Evolutionary conservation across 2,797 vertebrate genomes (phyloP).

Genomic region (Iguana delicatissima): DNA sequence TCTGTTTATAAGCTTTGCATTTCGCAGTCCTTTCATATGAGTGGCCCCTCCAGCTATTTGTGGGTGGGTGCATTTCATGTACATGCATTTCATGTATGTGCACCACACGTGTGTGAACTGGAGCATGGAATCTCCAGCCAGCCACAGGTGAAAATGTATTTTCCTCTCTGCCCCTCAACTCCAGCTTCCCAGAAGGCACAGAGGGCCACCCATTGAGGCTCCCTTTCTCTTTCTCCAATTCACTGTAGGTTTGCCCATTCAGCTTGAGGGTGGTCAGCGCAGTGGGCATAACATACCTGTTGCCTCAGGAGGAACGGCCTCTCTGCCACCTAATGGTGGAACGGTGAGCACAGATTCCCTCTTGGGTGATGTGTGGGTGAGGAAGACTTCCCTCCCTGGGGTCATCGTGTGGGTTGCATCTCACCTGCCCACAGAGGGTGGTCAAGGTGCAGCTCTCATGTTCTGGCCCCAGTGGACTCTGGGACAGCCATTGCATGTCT

Average conservation of each 20-base stretch:
- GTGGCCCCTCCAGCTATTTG: neutral
- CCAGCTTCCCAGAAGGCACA: neutral
- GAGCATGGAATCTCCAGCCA: neutral
- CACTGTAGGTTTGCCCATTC: slow-evolving; percentile 92
- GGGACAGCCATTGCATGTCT: neutral
- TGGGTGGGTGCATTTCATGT: neutral
- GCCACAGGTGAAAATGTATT: neutral
- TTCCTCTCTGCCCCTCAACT: neutral
- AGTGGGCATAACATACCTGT: slow-evolving; percentile 96
- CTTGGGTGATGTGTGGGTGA: too few relatives aligned
- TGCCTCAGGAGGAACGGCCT: slow-evolving; percentile 96
- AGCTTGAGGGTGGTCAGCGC: slow-evolving; percentile 97
- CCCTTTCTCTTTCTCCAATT: fast-evolving
- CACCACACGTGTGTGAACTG: neutral
- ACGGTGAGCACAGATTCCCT: slow-evolving; percentile 81
- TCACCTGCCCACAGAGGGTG: neutral
- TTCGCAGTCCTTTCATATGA: neutral
- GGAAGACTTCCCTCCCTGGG: too few relatives aligned
- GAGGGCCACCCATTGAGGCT: too few relatives aligned
- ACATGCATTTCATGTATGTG: too few relatives aligned
- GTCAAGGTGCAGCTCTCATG: fast-evolving
- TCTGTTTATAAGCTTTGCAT: neutral
- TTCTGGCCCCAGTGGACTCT: fast-evolving
- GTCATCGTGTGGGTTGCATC: neutral
- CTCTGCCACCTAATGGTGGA: slow-evolving; percentile 96